Evolutionary conservation across 2,113 vertebrate species (phyloP).

Genomic region (Neotoma lepida): DNA sequence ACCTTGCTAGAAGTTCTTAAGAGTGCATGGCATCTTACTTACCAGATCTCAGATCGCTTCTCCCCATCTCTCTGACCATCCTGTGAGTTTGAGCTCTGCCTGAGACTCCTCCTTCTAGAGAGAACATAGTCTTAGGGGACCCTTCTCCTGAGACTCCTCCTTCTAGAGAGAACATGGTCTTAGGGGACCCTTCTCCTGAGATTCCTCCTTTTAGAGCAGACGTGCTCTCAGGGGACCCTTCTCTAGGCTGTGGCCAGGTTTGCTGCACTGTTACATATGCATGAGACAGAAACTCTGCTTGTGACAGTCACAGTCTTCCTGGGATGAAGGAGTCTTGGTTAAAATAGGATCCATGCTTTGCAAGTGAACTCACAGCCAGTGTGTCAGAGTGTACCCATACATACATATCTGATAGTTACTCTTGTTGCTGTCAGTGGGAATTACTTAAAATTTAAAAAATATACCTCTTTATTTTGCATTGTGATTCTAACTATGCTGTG

Average conservation of each 20-base stretch:
- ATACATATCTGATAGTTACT: neutral
- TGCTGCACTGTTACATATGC: accelerated
- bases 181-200: neutral
- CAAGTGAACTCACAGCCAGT: neutral
- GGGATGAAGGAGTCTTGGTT: neutral
- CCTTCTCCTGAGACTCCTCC: neutral
- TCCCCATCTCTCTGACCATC: neutral
- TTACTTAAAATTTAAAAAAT: neutral
- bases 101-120: neutral
- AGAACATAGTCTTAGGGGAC: neutral
- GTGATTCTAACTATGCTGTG: neutral
- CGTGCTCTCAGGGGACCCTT: neutral
- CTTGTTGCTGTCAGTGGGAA: neutral
- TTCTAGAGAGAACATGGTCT: neutral
- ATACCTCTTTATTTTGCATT: neutral
- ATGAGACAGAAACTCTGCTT: neutral
- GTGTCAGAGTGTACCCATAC: accelerated
- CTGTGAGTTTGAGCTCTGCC: neutral
- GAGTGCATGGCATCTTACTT: constrained; percentile 70
- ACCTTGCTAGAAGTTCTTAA: constrained; percentile 77
- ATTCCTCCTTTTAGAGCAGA: no score
- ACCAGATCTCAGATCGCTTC: constrained; percentile 33
- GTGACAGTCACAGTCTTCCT: no score
- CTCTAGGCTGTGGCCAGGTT: neutral
- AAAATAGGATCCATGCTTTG: neutral